A percentile compares a stretch with the other conserved stretches of the same genome.
Conservation (phyloP, 2,113 vertebrate genomes). For the human (Homo sapiens) region GRCh38 chr11:27452501-27453000, state of each 20-base stretch:
- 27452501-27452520: not conserved
- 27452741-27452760: no score
- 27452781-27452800: no score
- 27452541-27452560: not conserved
- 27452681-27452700: no score
- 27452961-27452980: not conserved
- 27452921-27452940: not conserved
- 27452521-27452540: not conserved
- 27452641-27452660: no score
- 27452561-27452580: not conserved
- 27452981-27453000: conserved; percentile 7
- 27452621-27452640: not conserved
- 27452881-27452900: not conserved
- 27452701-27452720: no score
- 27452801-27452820: no score
- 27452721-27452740: no score
- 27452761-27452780: no score
- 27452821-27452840: not conserved
- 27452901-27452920: not conserved
- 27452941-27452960: not conserved
- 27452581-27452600: not conserved
- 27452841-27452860: not conserved
- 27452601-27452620: not conserved
- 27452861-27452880: not conserved
- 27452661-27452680: no score